phyloP scores from a whole-genome alignment of 2,888 invertebrate genomes.

The Eristalinus sepulchralis region DNA sequence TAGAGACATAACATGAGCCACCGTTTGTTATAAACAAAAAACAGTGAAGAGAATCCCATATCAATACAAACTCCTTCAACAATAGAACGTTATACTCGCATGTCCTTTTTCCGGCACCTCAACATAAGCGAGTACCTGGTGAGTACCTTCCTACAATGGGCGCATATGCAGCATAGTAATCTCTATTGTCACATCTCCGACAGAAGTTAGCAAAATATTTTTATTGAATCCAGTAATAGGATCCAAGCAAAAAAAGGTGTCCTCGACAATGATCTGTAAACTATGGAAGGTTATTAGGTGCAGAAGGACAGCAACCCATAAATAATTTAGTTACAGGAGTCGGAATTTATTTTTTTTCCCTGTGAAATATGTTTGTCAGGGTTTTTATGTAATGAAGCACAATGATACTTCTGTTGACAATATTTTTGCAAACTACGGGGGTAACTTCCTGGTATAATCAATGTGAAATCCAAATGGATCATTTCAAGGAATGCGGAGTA shows the following conservation, averaged over 20 bases:
- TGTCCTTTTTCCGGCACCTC: conserved; percentile 49
- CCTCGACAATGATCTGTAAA: conserved; percentile 34
- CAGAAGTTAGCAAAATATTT: conserved; percentile 71
- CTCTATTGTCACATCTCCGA: conserved; percentile 67
- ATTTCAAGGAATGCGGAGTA: conserved; percentile 44
- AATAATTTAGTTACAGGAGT: conserved; percentile 53
- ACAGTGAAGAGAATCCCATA: conserved; percentile 36
- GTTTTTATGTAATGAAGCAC: conserved; percentile 61
- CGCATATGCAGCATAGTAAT: conserved; percentile 50
- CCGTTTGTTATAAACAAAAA: not conserved
- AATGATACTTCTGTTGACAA: conserved; percentile 62
- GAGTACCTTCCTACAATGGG: conserved; percentile 48
- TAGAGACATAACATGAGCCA: not conserved
- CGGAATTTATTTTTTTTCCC: conserved; percentile 17
- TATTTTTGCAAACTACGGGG: conserved; percentile 50
- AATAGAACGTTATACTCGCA: conserved; percentile 22
- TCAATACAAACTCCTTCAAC: conserved; percentile 52
- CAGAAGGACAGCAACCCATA: conserved; percentile 47
- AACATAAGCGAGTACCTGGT: conserved; percentile 26
- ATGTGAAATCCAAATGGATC: conserved; percentile 55
- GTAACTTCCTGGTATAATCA: conserved; percentile 24
- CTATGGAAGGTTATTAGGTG: conserved; percentile 31
- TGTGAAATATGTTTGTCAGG: not conserved
- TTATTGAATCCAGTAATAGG: conserved; percentile 67
- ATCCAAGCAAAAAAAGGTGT: conserved; percentile 62